Evolutionary conservation across 1,140 invertebrate genomes (phyloP).

Genomic region (Drosophila asahinai): DNA sequence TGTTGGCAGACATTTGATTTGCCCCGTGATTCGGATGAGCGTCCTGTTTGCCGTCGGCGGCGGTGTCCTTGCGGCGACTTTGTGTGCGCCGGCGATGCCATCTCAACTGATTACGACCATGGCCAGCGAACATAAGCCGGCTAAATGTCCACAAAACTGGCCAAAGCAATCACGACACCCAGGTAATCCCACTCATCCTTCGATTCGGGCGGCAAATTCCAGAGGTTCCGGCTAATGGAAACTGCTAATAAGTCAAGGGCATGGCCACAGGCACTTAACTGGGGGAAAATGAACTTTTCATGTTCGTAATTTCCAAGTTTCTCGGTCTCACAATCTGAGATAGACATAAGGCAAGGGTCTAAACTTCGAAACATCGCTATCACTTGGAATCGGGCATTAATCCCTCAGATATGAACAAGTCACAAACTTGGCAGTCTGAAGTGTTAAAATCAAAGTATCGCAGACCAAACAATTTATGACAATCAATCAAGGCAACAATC

Average conservation of each 20-base stretch:
- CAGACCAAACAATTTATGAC: slow-evolving; percentile 4
- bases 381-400: slow-evolving; percentile 1
- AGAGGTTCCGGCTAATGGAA: slow-evolving; percentile 38
- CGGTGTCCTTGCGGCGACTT: slow-evolving; percentile 9
- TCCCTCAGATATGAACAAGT: slow-evolving; percentile 30
- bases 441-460: slow-evolving; percentile 5
- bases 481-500: slow-evolving; percentile 38
- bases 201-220: slow-evolving; percentile 3
- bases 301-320: slow-evolving; percentile 20
- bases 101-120: slow-evolving; percentile 55
- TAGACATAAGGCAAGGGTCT: not conserved
- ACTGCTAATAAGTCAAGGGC: slow-evolving; percentile 29
- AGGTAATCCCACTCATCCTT: slow-evolving; percentile 24
- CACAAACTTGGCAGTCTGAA: slow-evolving; percentile 11
- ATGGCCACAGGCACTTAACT: slow-evolving; percentile 24
- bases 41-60: not conserved
- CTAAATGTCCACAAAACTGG: slow-evolving; percentile 55
- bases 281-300: slow-evolving; percentile 18
- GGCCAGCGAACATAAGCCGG: slow-evolving; percentile 43
- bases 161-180: slow-evolving; percentile 25
- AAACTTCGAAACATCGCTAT: not conserved
- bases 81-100: slow-evolving; percentile 23
- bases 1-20: slow-evolving; percentile 58
- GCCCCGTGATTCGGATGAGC: slow-evolving; percentile 37
- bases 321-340: not conserved